These are phyloP conservation scores for Marasmarcha lunaedactyla DNA, from an alignment of 2,888 invertebrate genomes.

Conservation along the genomic window DNA sequence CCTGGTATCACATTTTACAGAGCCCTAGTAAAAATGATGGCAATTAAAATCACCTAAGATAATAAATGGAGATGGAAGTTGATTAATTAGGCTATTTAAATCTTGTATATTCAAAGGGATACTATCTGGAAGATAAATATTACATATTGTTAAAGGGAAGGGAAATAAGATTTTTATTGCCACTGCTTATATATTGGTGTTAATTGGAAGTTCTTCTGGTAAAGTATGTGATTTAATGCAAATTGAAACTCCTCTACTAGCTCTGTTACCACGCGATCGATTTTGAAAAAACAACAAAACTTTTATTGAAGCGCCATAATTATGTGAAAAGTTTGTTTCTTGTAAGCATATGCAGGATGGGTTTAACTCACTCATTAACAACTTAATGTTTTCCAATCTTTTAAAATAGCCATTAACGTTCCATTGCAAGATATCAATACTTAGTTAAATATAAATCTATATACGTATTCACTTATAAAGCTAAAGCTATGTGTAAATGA, in stretches of 20 bases:
- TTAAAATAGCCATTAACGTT: no score
- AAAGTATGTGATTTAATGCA: neutral
- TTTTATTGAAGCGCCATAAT: slow-evolving; percentile 7
- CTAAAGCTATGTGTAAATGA: no score
- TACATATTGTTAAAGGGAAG: slow-evolving; percentile 8
- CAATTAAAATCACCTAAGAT: slow-evolving; percentile 4
- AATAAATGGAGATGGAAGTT: slow-evolving; percentile 49
- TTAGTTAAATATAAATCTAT: neutral
- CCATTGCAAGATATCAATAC: neutral
- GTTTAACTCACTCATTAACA: slow-evolving; percentile 4
- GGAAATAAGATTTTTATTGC: slow-evolving; percentile 8
- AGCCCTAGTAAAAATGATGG: slow-evolving; percentile 12
- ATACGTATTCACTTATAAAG: neutral
- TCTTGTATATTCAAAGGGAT: slow-evolving; percentile 3
- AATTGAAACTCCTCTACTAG: neutral
- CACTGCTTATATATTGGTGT: slow-evolving; percentile 6
- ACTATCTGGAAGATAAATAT: slow-evolving; percentile 11
- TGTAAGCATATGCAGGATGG: slow-evolving; percentile 9
- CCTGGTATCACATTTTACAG: slow-evolving; percentile 11
- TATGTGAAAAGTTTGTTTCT: slow-evolving; percentile 10
- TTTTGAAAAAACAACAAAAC: slow-evolving; percentile 4
- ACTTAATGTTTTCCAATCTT: slow-evolving; percentile 7
- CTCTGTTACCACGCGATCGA: slow-evolving; percentile 58
- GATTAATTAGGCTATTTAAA: slow-evolving; percentile 51
- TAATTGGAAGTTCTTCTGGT: neutral